Evolutionary conservation across 2,797 vertebrate species (phyloP).

Genomic region (Vireo griseus): DNA sequence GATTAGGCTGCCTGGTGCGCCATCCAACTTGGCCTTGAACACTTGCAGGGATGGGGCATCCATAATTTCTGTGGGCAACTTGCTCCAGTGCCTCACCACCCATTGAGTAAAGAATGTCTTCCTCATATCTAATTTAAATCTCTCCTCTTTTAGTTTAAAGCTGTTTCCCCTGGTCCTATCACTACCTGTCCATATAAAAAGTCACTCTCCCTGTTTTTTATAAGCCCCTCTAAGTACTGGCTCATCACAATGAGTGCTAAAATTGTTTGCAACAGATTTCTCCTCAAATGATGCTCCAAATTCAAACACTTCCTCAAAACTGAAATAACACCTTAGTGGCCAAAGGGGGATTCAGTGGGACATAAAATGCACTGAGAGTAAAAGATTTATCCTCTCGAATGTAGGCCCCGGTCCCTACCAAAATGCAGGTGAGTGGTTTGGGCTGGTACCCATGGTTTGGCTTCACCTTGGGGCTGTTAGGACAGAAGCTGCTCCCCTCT

Average conservation of each 20-base stretch:
- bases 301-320: not conserved
- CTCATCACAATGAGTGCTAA: not conserved
- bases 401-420: not conserved
- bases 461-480: not conserved
- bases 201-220: not conserved
- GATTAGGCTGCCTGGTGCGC: fast-evolving
- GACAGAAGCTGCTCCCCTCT: not conserved
- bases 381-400: not conserved
- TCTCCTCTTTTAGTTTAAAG: not conserved
- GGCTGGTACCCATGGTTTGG: not conserved
- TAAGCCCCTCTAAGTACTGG: not conserved
- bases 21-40: not conserved
- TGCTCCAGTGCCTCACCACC: not conserved
- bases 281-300: not conserved
- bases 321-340: not conserved
- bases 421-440: not conserved
- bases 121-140: not conserved
- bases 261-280: not conserved
- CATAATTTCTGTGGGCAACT: not conserved
- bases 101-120: not conserved
- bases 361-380: not conserved
- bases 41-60: not conserved
- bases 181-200: not conserved
- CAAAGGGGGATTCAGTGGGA: not conserved
- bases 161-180: not conserved